Evolutionary conservation across 2,113 vertebrate species (phyloP), one percentile per base, ranked within the genome.

Genomic region (Sinocyclocheilus rhinocerous): DNA sequence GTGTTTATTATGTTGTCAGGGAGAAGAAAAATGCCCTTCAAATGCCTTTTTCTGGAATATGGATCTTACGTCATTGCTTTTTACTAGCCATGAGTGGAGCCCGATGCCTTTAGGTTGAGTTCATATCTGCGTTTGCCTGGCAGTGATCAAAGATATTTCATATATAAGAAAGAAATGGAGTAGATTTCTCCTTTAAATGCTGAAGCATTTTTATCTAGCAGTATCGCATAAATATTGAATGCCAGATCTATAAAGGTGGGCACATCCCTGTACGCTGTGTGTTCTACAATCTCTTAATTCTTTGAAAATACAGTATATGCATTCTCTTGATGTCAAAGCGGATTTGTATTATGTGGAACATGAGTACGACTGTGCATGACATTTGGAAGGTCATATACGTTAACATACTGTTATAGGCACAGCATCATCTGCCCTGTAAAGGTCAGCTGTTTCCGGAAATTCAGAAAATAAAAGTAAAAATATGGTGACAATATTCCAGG

Each of bases 371-470:
- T 57, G 55, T 79, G 13, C 67, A n/a, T 84, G 83, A 84, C 76
- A 85, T 87, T 87, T 85, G 67, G 42, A 81, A 81, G 83, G 57
- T 87, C 86, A 73, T 33, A 36, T 33, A 65, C n/a, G 18, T 55
- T 26, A 55, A 81, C 67, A 77, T 85, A 29, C 29, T 29, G 29
- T 29, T 29, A 69, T 82, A 82, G 6, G 83, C 36, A 59, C 36
- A 77, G 48, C 36, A 36, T 24, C 16, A 82, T 65, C 52, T 3
- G 8, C 61, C 33, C 80, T 70, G 78, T 55, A 85, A 85, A 85
- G 87, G 72, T 88, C 84, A 82, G 39, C 9, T 67, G 15, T 77
- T 52, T 52, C 13, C 24, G 29, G 55, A 26, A 48, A 24, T 26
- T 6, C 6, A 48, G 36, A 24, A 7, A 76, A 75, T n/a, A 45